These are phyloP conservation scores for Margaritifera margaritifera DNA, from an alignment of 2,888 invertebrate genomes.

Conservation along the genomic window DNA sequence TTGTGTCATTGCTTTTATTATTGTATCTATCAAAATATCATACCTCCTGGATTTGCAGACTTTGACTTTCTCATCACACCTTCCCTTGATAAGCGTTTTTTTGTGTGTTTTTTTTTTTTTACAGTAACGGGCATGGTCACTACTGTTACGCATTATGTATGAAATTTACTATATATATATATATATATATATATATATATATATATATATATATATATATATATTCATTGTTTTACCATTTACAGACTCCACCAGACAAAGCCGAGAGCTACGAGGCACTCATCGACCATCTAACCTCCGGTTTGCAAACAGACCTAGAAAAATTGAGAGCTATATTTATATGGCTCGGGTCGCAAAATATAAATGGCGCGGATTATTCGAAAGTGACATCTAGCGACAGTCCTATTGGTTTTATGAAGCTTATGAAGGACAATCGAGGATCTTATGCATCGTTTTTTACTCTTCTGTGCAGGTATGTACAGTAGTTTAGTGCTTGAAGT, in stretches of 20 bases:
- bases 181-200: too few species aligned
- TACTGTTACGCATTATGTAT: too few species aligned
- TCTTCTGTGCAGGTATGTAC: constrained; percentile 35
- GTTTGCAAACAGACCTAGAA: constrained; percentile 30
- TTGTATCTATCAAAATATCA: too few species aligned
- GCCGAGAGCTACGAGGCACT: constrained; percentile 26
- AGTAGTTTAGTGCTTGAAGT: too few species aligned
- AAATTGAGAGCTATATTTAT: constrained; percentile 36
- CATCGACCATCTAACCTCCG: constrained; percentile 24
- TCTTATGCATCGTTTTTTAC: constrained; percentile 37
- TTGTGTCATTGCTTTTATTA: too few species aligned
- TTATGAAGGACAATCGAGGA: constrained; percentile 28
- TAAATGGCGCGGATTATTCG: constrained; percentile 20
- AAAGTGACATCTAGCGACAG: constrained; percentile 29
- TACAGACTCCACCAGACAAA: constrained; percentile 33
- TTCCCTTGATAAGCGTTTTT: too few species aligned
- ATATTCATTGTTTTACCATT: neutral
- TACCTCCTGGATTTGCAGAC: too few species aligned
- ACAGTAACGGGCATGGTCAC: too few species aligned
- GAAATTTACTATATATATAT: too few species aligned
- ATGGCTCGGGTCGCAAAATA: constrained; percentile 34
- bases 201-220: too few species aligned
- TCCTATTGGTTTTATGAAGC: constrained; percentile 37
- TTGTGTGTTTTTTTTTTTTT: too few species aligned
- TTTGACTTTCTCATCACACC: too few species aligned